A percentile compares a stretch with the other conserved stretches of the same genome.
Evolutionary conservation across 2,888 invertebrate genomes (phyloP).

Genomic region (Orthosia gracilis): DNA sequence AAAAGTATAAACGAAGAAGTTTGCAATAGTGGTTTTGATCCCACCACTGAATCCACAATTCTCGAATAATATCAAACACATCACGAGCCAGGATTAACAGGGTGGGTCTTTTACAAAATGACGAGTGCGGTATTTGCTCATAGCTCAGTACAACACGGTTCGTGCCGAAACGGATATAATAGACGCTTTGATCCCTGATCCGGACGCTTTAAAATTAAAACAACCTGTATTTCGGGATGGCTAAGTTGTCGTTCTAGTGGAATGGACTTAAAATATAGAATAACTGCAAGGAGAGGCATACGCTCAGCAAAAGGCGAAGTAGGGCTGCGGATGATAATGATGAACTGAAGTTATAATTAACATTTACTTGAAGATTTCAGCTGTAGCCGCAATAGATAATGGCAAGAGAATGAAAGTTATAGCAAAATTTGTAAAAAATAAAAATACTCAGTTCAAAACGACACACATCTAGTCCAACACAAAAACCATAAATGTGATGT

Average conservation of each 20-base stretch:
- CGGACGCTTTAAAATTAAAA: constrained; percentile 77
- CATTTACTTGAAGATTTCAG: not conserved
- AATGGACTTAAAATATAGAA: not conserved
- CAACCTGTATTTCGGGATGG: constrained; percentile 67
- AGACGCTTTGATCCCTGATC: constrained; percentile 73
- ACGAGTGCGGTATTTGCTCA: constrained; percentile 59
- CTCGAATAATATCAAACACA: constrained; percentile 43
- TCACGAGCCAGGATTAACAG: constrained; percentile 55
- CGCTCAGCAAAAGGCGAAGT: too few species aligned
- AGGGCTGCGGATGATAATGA: too few species aligned
- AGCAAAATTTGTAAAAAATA: too few species aligned
- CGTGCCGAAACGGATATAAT: constrained; percentile 82
- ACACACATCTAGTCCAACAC: not conserved
- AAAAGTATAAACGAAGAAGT: not conserved
- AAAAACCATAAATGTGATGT: not conserved
- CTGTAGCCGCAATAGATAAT: not conserved
- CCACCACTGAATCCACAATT: not conserved
- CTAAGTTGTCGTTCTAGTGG: constrained; percentile 52
- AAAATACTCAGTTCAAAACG: not conserved
- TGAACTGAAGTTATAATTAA: not conserved
- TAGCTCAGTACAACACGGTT: constrained; percentile 67
- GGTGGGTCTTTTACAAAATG: constrained; percentile 50
- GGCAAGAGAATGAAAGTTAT: not conserved
- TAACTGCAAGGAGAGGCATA: too few species aligned
- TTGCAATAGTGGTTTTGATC: not conserved